A percentile compares a stretch with the other conserved stretches of the same genome.
These are phyloP conservation scores for Actinia tenebrosa DNA, from an alignment of 64 coral and sea anemone genomes.

Conservation along the genomic window DNA sequence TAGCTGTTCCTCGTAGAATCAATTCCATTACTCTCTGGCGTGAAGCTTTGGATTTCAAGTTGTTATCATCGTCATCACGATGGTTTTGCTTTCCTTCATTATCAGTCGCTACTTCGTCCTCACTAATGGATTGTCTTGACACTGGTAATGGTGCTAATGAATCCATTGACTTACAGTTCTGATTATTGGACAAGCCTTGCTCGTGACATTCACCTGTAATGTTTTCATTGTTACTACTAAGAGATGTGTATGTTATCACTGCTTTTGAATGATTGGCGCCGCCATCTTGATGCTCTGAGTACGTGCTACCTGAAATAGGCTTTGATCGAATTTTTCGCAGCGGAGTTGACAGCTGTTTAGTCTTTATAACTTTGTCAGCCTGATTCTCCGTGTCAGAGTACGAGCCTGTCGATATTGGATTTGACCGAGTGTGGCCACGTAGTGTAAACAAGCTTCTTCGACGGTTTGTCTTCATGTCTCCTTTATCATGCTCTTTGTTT, in stretches of 20 bases:
- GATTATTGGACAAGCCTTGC: no score
- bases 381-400: conserved; percentile 47
- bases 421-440: conserved; percentile 14
- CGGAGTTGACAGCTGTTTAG: background rate
- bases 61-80: background rate
- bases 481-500: conserved; percentile 1
- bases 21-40: conserved; percentile 58
- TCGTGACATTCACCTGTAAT: no score
- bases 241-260: no score
- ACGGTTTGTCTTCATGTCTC: conserved; percentile 3
- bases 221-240: no score
- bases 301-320: background rate
- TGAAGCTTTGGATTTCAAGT: conserved; percentile 12
- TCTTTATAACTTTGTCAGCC: conserved; percentile 3
- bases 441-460: conserved; percentile 18
- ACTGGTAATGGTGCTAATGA: background rate
- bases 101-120: conserved; percentile 34
- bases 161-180: background rate
- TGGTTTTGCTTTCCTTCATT: conserved; percentile 24
- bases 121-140: background rate
- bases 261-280: background rate
- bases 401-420: conserved; percentile 8
- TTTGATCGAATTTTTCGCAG: background rate
- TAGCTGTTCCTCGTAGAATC: conserved; percentile 77
- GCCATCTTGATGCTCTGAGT: background rate